Conservation (phyloP, 2,888 invertebrate species). For the Lagria hirta region DNA sequence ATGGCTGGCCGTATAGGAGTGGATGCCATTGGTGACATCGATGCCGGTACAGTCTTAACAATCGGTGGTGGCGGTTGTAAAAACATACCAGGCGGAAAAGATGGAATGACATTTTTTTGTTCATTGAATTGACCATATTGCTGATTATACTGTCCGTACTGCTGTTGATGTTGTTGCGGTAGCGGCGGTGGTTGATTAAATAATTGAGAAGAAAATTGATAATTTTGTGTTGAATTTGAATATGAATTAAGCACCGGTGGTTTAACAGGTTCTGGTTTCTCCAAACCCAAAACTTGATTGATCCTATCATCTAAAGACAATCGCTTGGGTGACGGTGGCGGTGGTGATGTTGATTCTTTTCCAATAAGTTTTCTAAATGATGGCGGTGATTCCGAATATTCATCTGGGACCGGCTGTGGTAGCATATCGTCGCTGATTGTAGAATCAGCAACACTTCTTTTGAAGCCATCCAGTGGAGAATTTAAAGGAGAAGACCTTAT, state of each 20-base stretch:
- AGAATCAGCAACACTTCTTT: slow-evolving; percentile 57
- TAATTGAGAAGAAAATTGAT: neutral
- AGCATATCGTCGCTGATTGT: slow-evolving; percentile 59
- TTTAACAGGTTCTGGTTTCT: slow-evolving; percentile 45
- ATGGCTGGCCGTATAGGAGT: slow-evolving; percentile 1
- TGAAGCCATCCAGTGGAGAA: slow-evolving; percentile 51
- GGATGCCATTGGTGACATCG: neutral
- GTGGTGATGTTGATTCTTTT: slow-evolving; percentile 13
- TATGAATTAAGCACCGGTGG: slow-evolving; percentile 2
- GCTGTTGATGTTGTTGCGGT: slow-evolving; percentile 11
- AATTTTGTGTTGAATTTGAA: slow-evolving; percentile 8
- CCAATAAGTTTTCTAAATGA: slow-evolving; percentile 2
- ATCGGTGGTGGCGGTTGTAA: slow-evolving; percentile 9
- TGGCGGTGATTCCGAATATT: slow-evolving; percentile 39
- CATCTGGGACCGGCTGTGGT: slow-evolving; percentile 41
- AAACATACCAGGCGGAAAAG: slow-evolving; percentile 13
- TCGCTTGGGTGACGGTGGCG: slow-evolving; percentile 57
- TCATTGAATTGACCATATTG: slow-evolving; percentile 17
- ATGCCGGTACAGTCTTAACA: slow-evolving; percentile 53
- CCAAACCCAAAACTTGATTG: slow-evolving; percentile 61
- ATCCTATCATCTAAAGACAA: slow-evolving; percentile 63
- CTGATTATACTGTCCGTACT: slow-evolving; percentile 13
- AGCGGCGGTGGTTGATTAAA: slow-evolving; percentile 4
- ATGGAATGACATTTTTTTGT: too few relatives aligned
- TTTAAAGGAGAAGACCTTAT: slow-evolving; percentile 40